These are phyloP conservation scores for Zaprionus taronus DNA, from an alignment of 1,140 invertebrate genomes.

Conservation along the genomic window DNA sequence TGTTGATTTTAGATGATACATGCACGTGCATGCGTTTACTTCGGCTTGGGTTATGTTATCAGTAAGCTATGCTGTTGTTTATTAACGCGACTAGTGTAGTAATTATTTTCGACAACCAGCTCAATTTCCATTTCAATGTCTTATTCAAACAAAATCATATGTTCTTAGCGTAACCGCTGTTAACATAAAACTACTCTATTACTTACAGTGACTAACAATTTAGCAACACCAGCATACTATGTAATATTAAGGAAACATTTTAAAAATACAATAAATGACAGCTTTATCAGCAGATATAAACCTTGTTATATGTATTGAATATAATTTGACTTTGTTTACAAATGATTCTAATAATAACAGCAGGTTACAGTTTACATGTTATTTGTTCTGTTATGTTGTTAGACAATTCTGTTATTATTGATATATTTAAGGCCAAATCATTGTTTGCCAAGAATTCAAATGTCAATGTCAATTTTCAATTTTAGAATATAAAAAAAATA, in stretches of 20 bases:
- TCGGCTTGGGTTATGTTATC: slow-evolving; percentile 53
- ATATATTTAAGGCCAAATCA: not conserved
- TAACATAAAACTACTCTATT: slow-evolving; percentile 22
- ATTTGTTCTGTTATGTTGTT: not conserved
- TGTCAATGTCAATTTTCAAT: not conserved
- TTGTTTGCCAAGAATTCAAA: not conserved
- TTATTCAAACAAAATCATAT: slow-evolving; percentile 38
- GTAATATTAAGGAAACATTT: not conserved
- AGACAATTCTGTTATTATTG: not conserved
- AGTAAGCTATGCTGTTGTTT: slow-evolving; percentile 34
- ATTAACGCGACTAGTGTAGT: slow-evolving; percentile 44
- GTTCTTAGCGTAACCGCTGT: not conserved
- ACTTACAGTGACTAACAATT: slow-evolving; percentile 12
- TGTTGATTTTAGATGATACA: slow-evolving; percentile 4
- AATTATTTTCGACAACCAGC: slow-evolving; percentile 21
- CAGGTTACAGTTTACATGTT: not conserved
- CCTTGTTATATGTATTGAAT: not conserved
- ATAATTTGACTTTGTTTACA: not conserved
- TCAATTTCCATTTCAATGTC: slow-evolving; percentile 54
- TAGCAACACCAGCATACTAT: not conserved
- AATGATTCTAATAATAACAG: too few relatives aligned
- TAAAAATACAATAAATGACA: not conserved
- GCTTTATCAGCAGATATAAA: not conserved
- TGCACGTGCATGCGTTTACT: slow-evolving; percentile 26
- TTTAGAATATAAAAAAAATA: not conserved